These are phyloP conservation scores for Rhinoderma darwinii DNA, from an alignment of 2,113 vertebrate genomes.

Conservation along the genomic window DNA sequence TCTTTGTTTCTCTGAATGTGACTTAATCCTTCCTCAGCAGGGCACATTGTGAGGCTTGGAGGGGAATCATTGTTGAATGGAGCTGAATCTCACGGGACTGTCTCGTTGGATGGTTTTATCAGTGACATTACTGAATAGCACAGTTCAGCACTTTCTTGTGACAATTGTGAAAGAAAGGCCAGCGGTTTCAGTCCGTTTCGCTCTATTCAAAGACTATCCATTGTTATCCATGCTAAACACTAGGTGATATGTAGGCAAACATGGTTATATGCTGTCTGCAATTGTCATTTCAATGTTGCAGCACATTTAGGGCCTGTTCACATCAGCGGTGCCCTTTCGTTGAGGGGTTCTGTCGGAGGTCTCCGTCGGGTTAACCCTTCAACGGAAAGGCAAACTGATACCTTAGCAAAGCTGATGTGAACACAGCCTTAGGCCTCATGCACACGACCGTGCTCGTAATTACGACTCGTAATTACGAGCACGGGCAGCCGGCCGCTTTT, in stretches of 20 bases:
- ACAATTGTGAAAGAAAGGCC: slow-evolving; percentile 35
- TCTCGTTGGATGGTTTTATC: slow-evolving; percentile 76
- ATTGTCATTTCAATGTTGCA: background rate
- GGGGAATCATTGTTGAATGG: slow-evolving; percentile 74
- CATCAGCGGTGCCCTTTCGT: too few relatives aligned
- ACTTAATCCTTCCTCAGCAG: slow-evolving; percentile 72
- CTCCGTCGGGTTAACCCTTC: too few relatives aligned
- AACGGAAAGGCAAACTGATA: too few relatives aligned
- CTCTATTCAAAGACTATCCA: slow-evolving; percentile 19
- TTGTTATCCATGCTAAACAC: background rate
- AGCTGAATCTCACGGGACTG: slow-evolving; percentile 72
- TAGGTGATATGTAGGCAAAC: background rate
- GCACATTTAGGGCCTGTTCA: too few relatives aligned
- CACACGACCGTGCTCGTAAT: too few relatives aligned
- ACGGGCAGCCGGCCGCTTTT: too few relatives aligned
- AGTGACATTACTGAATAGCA: slow-evolving; percentile 72
- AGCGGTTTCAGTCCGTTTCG: background rate
- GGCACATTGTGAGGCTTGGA: slow-evolving; percentile 73
- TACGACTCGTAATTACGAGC: too few relatives aligned
- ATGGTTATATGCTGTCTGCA: background rate
- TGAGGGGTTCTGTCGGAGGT: too few relatives aligned
- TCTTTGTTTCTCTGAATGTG: slow-evolving; percentile 72
- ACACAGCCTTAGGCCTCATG: too few relatives aligned
- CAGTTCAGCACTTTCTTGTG: slow-evolving; percentile 73
- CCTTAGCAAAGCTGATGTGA: too few relatives aligned